Conservation (phyloP, 2,113 vertebrate genomes). For the Ageneiosus marmoratus region DNA sequence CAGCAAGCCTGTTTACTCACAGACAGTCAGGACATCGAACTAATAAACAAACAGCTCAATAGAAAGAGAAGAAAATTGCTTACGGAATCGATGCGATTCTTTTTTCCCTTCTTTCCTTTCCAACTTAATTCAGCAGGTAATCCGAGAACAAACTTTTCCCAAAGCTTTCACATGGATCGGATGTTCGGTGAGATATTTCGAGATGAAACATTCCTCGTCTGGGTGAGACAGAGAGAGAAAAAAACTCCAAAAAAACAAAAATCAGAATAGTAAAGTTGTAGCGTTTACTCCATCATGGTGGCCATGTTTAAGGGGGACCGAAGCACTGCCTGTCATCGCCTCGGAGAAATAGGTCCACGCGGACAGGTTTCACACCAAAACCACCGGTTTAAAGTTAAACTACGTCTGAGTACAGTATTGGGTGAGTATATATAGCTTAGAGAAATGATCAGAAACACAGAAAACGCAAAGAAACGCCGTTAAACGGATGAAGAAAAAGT, state of each 20-base stretch:
- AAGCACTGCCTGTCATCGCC: conserved; percentile 74
- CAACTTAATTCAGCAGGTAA: conserved; percentile 70
- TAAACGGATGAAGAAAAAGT: conserved; percentile 64
- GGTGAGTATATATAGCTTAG: not conserved
- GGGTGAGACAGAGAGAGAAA: conserved; percentile 42
- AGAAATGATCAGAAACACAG: not conserved
- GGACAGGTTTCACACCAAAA: not conserved
- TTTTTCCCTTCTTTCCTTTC: conserved; percentile 71
- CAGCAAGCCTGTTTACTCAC: conserved; percentile 20
- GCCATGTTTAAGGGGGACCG: conserved; percentile 81
- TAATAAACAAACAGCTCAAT: conserved; percentile 15
- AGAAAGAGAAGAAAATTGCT: conserved; percentile 50
- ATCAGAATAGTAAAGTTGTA: conserved; percentile 76
- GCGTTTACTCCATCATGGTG: conserved; percentile 80
- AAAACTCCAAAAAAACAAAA: conserved; percentile 58
- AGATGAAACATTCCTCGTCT: conserved; percentile 62
- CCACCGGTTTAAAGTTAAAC: not conserved
- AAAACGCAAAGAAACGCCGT: not conserved
- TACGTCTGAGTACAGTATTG: not conserved
- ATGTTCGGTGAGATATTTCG: conserved; percentile 46
- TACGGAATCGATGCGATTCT: conserved; percentile 78
- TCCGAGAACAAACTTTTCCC: conserved; percentile 65
- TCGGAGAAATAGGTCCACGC: conserved; percentile 69
- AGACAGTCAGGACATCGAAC: not conserved
- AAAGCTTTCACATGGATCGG: conserved; percentile 57